phyloP scores from a whole-genome alignment of 2,113 vertebrate genomes.

The Talpa occidentalis region DNA sequence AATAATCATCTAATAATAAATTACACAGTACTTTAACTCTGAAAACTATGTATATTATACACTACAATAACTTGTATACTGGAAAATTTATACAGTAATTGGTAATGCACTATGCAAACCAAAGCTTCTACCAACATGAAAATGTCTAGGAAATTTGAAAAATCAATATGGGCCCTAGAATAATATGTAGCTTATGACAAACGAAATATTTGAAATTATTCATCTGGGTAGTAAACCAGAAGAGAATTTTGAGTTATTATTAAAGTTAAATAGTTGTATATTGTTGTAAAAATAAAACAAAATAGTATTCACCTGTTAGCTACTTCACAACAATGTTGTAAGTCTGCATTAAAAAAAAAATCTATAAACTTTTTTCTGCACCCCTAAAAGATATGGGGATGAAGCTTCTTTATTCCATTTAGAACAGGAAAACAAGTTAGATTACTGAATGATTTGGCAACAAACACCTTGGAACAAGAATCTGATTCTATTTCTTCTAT shows the following conservation, averaged over 20 bases:
- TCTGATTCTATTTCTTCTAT: conserved; percentile 2
- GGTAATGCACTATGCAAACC: background rate
- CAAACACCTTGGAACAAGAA: conserved; percentile 25
- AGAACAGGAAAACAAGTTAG: background rate
- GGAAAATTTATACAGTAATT: background rate
- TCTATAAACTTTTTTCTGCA: background rate
- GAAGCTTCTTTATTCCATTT: background rate
- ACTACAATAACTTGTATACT: background rate
- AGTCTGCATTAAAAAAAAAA: background rate
- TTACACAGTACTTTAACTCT: background rate
- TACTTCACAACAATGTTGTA: background rate
- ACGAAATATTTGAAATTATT: conserved; percentile 20
- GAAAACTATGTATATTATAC: background rate
- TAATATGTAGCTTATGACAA: background rate
- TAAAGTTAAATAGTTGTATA: background rate
- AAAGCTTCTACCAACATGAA: background rate
- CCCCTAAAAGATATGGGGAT: background rate
- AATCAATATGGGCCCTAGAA: background rate
- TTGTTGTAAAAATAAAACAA: conserved; percentile 39
- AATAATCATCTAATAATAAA: background rate
- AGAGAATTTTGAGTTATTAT: conserved; percentile 15
- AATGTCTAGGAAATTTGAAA: background rate
- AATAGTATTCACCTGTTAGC: background rate
- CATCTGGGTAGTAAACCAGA: background rate
- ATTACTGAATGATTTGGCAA: conserved; percentile 24